Percentiles rank a stretch among this genome's conserved stretches.
Evolutionary conservation across 1,140 invertebrate genomes (phyloP).

Genomic region (Drosophila auraria): DNA sequence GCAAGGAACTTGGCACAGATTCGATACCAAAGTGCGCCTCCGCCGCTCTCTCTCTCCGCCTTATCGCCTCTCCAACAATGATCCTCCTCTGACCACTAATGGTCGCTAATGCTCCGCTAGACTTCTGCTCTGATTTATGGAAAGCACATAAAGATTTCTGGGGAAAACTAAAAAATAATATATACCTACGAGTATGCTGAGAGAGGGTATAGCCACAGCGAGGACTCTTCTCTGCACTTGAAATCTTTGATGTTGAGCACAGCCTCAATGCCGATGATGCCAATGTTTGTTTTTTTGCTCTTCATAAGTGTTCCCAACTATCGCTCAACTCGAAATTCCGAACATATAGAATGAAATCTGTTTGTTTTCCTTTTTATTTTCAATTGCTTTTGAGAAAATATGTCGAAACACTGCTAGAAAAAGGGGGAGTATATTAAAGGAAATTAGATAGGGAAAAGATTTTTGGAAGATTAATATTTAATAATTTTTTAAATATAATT

Average conservation of each 20-base stretch:
- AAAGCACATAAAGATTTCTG: conserved; percentile 28
- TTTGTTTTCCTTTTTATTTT: conserved; percentile 18
- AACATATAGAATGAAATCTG: conserved; percentile 43
- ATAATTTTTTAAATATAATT: too few species aligned
- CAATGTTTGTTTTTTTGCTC: conserved; percentile 17
- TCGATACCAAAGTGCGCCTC: conserved; percentile 38
- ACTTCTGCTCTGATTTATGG: conserved; percentile 74
- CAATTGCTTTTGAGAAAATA: conserved; percentile 32
- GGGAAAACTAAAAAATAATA: conserved; percentile 18
- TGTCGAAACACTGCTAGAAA: conserved; percentile 21
- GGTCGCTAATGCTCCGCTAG: conserved; percentile 52
- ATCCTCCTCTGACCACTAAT: conserved; percentile 46
- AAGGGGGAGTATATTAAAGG: accelerated
- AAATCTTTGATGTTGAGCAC: conserved; percentile 44
- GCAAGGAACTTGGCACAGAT: conserved; percentile 81
- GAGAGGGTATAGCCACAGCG: not conserved
- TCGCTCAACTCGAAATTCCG: conserved; percentile 44
- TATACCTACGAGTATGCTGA: not conserved
- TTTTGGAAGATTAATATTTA: not conserved
- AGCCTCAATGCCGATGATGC: not conserved
- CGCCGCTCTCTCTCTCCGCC: not conserved
- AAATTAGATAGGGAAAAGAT: not conserved
- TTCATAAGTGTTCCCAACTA: conserved; percentile 46
- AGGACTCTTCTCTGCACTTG: conserved; percentile 50
- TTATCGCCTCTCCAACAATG: conserved; percentile 36